Evolutionary conservation across 2,888 invertebrate species (phyloP).

Genomic region (Fragum sueziense): DNA sequence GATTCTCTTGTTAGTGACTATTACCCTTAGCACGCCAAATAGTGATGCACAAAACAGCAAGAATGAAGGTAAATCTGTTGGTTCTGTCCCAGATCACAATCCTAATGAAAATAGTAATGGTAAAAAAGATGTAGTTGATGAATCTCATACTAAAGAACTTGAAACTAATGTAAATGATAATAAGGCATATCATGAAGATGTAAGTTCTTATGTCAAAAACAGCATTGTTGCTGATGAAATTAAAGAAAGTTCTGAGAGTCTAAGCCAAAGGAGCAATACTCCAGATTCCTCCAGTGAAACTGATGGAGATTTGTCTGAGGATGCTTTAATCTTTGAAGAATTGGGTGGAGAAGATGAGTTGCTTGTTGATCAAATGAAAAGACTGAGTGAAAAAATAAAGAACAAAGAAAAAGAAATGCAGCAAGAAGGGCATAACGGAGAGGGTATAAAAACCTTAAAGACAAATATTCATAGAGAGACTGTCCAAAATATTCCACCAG

Average conservation of each 20-base stretch:
- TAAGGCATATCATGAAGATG: neutral
- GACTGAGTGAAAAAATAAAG: constrained; percentile 51
- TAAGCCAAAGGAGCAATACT: neutral
- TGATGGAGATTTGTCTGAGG: neutral
- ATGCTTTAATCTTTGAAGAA: constrained; percentile 39
- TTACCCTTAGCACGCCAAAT: neutral
- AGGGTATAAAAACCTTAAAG: neutral
- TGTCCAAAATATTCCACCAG: neutral
- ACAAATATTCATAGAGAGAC: neutral
- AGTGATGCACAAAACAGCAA: constrained; percentile 7
- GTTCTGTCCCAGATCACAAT: neutral
- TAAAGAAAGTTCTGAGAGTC: neutral
- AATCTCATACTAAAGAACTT: constrained; percentile 4
- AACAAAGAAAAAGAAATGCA: constrained; percentile 7
- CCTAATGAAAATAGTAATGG: neutral
- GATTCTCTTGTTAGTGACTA: neutral
- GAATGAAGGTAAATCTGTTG: constrained; percentile 16
- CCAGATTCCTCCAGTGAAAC: neutral
- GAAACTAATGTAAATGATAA: neutral
- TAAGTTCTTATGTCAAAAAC: neutral
- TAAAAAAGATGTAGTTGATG: neutral
- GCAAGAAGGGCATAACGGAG: neutral
- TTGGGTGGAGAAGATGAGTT: constrained; percentile 41
- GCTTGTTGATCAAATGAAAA: constrained; percentile 50
- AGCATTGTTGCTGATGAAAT: neutral